Evolutionary conservation across 2,797 vertebrate genomes (phyloP).

Genomic region (Microctenopoma steveboyesi): DNA sequence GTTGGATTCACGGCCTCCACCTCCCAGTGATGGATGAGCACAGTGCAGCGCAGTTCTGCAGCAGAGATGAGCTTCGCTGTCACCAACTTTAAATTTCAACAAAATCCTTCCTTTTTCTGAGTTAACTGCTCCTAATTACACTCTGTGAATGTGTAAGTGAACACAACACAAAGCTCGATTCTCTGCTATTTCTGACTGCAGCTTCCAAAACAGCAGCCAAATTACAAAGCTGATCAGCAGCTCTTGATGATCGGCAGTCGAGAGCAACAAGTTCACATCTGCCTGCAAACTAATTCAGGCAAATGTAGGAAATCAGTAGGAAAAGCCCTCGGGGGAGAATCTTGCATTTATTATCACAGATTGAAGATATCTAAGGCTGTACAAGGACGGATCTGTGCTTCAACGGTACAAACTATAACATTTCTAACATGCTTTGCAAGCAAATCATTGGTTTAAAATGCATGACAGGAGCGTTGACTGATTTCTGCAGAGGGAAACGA

Average conservation of each 20-base stretch:
- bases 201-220: not conserved
- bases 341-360: conserved; percentile 19
- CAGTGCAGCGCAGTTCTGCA: no score
- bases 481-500: conserved; percentile 57
- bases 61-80: no score
- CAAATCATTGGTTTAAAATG: conserved; percentile 59
- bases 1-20: no score
- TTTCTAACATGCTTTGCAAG: conserved; percentile 23
- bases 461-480: conserved; percentile 45
- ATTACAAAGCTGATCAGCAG: not conserved
- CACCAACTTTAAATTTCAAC: no score
- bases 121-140: no score
- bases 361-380: conserved; percentile 19
- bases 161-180: no score
- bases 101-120: no score
- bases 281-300: conserved; percentile 8
- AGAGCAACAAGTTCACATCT: conserved; percentile 3
- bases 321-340: not conserved
- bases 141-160: no score
- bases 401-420: conserved; percentile 20
- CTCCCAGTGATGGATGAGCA: no score
- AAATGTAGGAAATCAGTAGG: conserved; percentile 25
- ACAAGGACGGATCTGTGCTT: conserved; percentile 30
- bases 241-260: conserved; percentile 5
- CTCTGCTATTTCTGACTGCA: not conserved